Base-by-base conservation (phyloP, 2,888 invertebrate species). In the Beris chalybata region DNA sequence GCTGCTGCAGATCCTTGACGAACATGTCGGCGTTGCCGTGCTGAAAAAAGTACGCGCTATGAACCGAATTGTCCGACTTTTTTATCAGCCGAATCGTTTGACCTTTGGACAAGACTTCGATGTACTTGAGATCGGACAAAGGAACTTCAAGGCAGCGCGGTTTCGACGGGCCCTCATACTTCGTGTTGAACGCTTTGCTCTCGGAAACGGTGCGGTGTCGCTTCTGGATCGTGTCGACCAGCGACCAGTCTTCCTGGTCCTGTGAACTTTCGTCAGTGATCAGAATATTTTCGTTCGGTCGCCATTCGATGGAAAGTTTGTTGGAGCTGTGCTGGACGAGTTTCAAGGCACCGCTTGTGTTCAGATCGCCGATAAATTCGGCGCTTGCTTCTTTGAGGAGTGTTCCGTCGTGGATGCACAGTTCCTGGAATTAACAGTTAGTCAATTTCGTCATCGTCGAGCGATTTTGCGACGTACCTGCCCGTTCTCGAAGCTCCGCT, bases 41-140 rank as follows among this genome's bases (percentile, higher is more conserved):
- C 77, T 93, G 93, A 81, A 96, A 95, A 76, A 92, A 90, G 76
- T 96, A 92, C 5, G 91, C 89, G 70, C 90, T 77, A 67, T 81
- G 78, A 5, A 77, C 57, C 1, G 57, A 88, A 85, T 89, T 87
- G 53, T 76, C 79, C 2, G 68, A 67, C 70, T 87, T 88, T 71
- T 89, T 86, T 72, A 88, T 86, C 71, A 93, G 86, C 45, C 85
- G 84, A 57, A 89, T 78, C 43, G 83, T 83, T 63, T 85, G 85
- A 1, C 83, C 83, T 38, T 83, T 82, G 57, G 82, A 81, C 66
- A 83, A 82, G 1, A 87, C 81, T 69, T 85, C 83, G 73, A 90
- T 88, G 65, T 87, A 86, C 73, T 87, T 86, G 54, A 91, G 78
- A 56, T 89, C 88, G 9, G 83, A 82, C 64, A 91, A 80, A 67